Conservation (phyloP, 2,888 invertebrate species). For the Endotricha flammealis region DNA sequence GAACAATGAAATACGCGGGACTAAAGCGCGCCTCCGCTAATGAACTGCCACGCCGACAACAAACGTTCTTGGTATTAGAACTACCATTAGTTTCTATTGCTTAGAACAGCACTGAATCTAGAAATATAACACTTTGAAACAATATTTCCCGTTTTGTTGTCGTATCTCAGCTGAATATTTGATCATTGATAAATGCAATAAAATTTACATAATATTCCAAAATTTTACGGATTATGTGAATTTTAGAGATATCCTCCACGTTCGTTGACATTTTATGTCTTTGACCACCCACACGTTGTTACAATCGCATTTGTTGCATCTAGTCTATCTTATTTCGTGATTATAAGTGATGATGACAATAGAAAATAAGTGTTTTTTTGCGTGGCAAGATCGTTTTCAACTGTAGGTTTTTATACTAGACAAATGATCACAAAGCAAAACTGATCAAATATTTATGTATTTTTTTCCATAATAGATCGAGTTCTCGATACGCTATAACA, state of each 20-base stretch:
- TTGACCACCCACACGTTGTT: conserved; percentile 13
- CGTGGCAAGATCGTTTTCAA: conserved; percentile 2
- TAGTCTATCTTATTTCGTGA: neutral
- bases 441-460: conserved; percentile 6
- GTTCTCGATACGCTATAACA: conserved; percentile 8
- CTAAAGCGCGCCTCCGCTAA: conserved; percentile 51
- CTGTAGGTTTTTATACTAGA: conserved; percentile 3
- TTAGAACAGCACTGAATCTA: conserved; percentile 8
- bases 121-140: too few relatives aligned
- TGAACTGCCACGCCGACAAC: conserved; percentile 41
- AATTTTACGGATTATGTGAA: conserved; percentile 4
- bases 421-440: conserved; percentile 1
- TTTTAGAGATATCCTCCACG: conserved; percentile 9
- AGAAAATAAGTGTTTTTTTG: neutral
- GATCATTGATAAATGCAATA: neutral
- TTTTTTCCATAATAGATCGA: conserved; percentile 9
- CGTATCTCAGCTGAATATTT: too few relatives aligned
- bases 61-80: conserved; percentile 39
- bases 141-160: too few relatives aligned
- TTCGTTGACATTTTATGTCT: conserved; percentile 13
- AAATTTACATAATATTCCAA: neutral
- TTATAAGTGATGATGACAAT: neutral
- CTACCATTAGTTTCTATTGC: conserved; percentile 26
- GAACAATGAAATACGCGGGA: conserved; percentile 56
- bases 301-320: conserved; percentile 3